These are phyloP conservation scores for Gonioctena quinquepunctata DNA, from an alignment of 1,140 invertebrate species.

Conservation along the genomic window DNA sequence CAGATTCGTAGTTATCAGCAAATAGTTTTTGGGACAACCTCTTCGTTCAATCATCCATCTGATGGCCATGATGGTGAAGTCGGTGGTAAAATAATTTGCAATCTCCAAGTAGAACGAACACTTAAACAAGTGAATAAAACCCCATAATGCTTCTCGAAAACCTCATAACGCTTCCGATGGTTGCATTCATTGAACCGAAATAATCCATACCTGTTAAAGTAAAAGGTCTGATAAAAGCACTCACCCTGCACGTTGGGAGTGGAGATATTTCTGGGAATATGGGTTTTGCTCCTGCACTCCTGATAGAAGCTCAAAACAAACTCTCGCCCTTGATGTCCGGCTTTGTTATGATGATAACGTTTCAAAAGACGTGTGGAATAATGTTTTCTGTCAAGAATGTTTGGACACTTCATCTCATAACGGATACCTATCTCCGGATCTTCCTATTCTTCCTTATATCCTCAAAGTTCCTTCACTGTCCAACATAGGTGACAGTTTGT, in stretches of 20 bases:
- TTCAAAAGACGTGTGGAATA: too few species aligned
- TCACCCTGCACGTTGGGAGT: not conserved
- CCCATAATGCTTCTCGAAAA: too few species aligned
- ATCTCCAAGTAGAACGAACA: not conserved
- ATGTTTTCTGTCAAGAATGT: too few species aligned
- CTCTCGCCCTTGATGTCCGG: too few species aligned
- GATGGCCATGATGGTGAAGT: not conserved
- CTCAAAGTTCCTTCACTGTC: too few species aligned
- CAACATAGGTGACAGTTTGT: too few species aligned
- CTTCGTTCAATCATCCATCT: not conserved
- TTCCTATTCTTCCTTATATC: too few species aligned
- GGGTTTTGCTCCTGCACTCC: not conserved
- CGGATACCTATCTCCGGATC: too few species aligned
- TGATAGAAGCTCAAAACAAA: not conserved
- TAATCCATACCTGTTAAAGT: not conserved
- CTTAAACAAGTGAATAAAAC: not conserved
- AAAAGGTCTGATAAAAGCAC: not conserved
- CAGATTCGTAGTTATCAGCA: not conserved
- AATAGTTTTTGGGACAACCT: not conserved
- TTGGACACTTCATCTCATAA: too few species aligned
- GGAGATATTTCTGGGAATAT: not conserved
- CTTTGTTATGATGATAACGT: too few species aligned
- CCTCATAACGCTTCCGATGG: not conserved
- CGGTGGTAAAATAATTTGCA: too few species aligned
- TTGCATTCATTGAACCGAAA: not conserved